These are phyloP conservation scores for Lepus americanus DNA, from an alignment of 2,113 vertebrate species.

Conservation along the genomic window DNA sequence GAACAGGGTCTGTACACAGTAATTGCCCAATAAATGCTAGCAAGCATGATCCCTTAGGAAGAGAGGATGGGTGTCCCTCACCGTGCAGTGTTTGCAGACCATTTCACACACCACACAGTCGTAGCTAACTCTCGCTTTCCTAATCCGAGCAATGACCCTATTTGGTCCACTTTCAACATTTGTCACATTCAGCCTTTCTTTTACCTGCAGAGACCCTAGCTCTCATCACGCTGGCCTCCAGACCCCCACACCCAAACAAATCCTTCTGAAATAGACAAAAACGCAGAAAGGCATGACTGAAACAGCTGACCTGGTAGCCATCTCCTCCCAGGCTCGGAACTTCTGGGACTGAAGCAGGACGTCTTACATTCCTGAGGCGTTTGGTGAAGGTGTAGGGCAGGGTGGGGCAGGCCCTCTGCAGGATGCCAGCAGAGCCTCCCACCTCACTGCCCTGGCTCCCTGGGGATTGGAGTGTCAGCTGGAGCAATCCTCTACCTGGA, in stretches of 20 bases:
- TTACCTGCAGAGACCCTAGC: neutral
- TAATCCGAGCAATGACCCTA: neutral
- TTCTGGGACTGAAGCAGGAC: neutral
- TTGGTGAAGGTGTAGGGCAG: neutral
- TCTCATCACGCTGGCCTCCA: neutral
- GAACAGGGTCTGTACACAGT: neutral
- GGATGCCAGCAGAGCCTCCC: neutral
- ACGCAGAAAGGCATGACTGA: neutral
- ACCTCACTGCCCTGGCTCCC: neutral
- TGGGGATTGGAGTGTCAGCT: neutral
- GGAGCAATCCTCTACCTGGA: neutral
- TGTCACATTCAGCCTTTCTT: neutral
- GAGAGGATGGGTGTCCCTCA: neutral
- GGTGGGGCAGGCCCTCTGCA: too few species aligned
- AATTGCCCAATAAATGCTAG: neutral
- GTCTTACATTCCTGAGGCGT: neutral
- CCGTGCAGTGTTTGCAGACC: neutral
- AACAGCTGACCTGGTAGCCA: neutral
- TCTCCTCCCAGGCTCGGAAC: neutral
- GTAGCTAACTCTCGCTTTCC: neutral
- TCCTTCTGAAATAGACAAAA: constrained; percentile 8
- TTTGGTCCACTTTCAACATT: constrained; percentile 11
- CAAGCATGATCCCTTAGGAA: neutral
- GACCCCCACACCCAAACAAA: neutral
- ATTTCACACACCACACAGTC: neutral